Percentiles rank a stretch among this genome's conserved stretches.
Evolutionary conservation across 2,888 invertebrate species (phyloP).

Genomic region (Agrochola circellaris): DNA sequence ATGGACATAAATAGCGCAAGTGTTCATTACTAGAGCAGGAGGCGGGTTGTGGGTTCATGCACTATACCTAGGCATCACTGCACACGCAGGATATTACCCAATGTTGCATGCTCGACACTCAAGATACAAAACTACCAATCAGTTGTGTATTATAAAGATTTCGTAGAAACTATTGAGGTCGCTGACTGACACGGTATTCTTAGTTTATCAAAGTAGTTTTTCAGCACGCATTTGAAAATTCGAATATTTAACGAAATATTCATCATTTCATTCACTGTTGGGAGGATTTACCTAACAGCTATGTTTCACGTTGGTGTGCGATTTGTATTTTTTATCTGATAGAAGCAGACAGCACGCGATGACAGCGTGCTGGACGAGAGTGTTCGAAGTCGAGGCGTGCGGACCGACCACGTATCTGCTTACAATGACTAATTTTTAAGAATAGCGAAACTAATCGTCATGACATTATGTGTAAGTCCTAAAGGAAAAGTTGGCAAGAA

Average conservation of each 20-base stretch:
- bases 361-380: conserved; percentile 69
- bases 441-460: conserved; percentile 66
- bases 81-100: conserved; percentile 75
- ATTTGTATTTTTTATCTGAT: conserved; percentile 53
- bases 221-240: conserved; percentile 19
- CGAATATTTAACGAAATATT: conserved; percentile 16
- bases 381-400: conserved; percentile 59
- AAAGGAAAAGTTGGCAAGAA: conserved; percentile 64
- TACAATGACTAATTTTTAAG: conserved; percentile 74
- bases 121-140: conserved; percentile 61
- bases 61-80: conserved; percentile 68
- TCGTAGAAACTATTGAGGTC: conserved; percentile 59
- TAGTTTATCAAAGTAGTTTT: conserved; percentile 24
- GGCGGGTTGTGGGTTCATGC: conserved; percentile 75
- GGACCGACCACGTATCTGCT: conserved; percentile 60
- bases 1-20: conserved; percentile 57
- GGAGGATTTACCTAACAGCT: conserved; percentile 21
- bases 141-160: conserved; percentile 41
- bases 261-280: conserved; percentile 49
- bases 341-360: conserved; percentile 73
- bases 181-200: conserved; percentile 56
- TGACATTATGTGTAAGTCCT: conserved; percentile 45
- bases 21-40: conserved; percentile 59
- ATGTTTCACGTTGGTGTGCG: conserved; percentile 36
- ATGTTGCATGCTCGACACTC: conserved; percentile 68